Base-by-base conservation (phyloP, 2,888 invertebrate genomes). In the Drosophila multiciliata region DNA sequence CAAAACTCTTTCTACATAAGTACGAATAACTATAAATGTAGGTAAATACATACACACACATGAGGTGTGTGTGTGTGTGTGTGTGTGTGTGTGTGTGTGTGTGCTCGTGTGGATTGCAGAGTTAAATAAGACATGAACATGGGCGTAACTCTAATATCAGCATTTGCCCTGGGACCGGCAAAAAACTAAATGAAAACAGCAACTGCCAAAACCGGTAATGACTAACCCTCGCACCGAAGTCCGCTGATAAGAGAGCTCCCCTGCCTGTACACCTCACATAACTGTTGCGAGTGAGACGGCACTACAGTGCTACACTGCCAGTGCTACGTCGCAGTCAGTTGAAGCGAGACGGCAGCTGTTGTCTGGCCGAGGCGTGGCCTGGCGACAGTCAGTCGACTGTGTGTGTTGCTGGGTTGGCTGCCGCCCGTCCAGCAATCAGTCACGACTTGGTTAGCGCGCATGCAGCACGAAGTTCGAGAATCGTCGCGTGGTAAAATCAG, bases 371-470 rank as follows among this genome's bases (percentile, higher is more conserved):
- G 90, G 90, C 82, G 88, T 82, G 78, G 83, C 81, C 70, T 71
- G 38, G 40, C 33, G 48, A 35, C 59, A 57, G 4, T 48, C 36
- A 36, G 49, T 50, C 33, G 66, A 20, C 50, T 63, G 40, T 65
- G 74, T 55, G 49, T 52, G 59, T 53, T 60, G 69, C 58, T 75
- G 72, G 74, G 80, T 79, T 83, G 83, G 77, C 75, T 83, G 80
- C 70, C 76, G 75, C 61, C 36, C 68, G 76, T 75, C 76, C 73
- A 83, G 75, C 84, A 90, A 85, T 91, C 90, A 92, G 91, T 90
- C 87, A 87, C 89, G 88, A 91, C 81, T 90, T 87, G 85, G 84
- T 90, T 80, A 83, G 90, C 90, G 89, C 86, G 87, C 82, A 78
- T 83, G 86, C 82, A 87, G 72, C 87, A 89, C 90, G 88, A 89